Conservation (phyloP, 2,797 vertebrate species). For the Clarias platycephalus region DNA sequence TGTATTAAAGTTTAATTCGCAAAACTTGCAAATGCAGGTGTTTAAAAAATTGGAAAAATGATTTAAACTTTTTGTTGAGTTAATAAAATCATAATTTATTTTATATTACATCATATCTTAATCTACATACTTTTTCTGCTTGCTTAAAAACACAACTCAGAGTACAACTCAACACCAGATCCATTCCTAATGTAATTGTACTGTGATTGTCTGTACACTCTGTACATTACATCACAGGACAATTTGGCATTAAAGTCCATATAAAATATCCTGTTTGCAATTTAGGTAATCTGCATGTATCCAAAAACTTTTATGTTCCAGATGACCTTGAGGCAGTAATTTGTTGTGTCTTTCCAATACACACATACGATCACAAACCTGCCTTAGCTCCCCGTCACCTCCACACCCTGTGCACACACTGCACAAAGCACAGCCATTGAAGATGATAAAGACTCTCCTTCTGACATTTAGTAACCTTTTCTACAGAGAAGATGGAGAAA, state of each 20-base stretch:
- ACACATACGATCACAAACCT: constrained; percentile 48
- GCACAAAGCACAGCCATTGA: constrained; percentile 66
- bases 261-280: neutral
- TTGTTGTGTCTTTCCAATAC: constrained; percentile 20
- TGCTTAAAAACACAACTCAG: neutral
- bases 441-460: constrained; percentile 80
- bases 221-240: neutral
- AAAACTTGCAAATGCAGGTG: neutral
- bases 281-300: neutral
- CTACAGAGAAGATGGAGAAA: constrained; percentile 70
- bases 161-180: neutral
- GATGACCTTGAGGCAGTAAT: constrained; percentile 6
- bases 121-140: neutral
- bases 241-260: constrained; percentile 13
- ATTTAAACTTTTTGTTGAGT: neutral
- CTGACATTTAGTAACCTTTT: constrained; percentile 87
- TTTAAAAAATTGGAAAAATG: neutral
- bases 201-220: neutral
- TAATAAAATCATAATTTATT: too few relatives aligned
- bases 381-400: constrained; percentile 21
- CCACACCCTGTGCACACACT: constrained; percentile 31
- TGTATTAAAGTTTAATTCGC: neutral
- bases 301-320: neutral
- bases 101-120: neutral
- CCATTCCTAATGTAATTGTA: constrained; percentile 15